These are phyloP conservation scores for Microcaecilia unicolor DNA, from an alignment of 2,797 vertebrate genomes.

Conservation along the genomic window DNA sequence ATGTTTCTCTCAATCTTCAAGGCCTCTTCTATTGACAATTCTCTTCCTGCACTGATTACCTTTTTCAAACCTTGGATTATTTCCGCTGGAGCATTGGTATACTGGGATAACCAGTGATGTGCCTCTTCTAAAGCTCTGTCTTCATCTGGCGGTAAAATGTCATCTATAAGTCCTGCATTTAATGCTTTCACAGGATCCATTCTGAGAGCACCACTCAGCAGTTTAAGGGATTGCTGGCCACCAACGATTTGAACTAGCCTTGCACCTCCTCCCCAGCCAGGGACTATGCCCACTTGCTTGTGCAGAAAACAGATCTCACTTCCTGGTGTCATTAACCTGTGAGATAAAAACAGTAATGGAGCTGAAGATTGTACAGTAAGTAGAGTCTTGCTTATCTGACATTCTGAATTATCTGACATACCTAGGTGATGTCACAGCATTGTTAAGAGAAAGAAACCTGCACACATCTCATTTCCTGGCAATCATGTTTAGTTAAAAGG, in stretches of 20 bases:
- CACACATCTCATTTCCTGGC: too few species aligned
- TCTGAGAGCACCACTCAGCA: slow-evolving; percentile 62
- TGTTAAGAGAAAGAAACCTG: too few species aligned
- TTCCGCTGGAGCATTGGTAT: slow-evolving; percentile 57
- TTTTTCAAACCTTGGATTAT: slow-evolving; percentile 77
- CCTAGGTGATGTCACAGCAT: background rate
- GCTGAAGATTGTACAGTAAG: too few species aligned
- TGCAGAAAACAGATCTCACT: slow-evolving; percentile 90
- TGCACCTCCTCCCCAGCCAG: slow-evolving; percentile 84
- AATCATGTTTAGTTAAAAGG: too few species aligned
- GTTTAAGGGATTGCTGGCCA: slow-evolving; percentile 62
- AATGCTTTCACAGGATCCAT: slow-evolving; percentile 57
- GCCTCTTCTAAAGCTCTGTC: slow-evolving; percentile 40
- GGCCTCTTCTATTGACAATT: slow-evolving; percentile 69
- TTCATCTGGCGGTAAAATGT: slow-evolving; percentile 42
- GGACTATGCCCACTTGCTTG: slow-evolving; percentile 88
- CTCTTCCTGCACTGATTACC: slow-evolving; percentile 69
- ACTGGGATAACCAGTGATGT: slow-evolving; percentile 64
- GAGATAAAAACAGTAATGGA: slow-evolving; percentile 9
- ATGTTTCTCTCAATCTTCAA: slow-evolving; percentile 75
- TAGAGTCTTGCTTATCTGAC: too few species aligned
- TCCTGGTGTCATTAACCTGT: slow-evolving; percentile 76
- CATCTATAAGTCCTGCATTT: slow-evolving; percentile 64
- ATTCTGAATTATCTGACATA: too few species aligned
- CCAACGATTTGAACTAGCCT: slow-evolving; percentile 71